These are phyloP conservation scores for Idris sp. DNA, from an alignment of 1,140 invertebrate species.

Conservation along the genomic window DNA sequence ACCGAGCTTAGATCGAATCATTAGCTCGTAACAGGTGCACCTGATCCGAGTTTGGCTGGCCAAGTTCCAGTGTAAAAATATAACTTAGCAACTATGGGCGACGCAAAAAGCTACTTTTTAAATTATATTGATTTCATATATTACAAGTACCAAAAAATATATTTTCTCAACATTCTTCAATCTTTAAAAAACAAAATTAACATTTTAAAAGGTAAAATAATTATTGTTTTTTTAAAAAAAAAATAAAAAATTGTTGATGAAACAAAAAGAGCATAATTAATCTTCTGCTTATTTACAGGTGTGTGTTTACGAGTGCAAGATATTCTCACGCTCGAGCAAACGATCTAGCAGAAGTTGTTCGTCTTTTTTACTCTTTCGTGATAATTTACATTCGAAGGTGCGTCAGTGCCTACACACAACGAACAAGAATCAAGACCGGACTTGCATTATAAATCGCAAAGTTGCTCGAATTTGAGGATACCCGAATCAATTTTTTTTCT, in stretches of 20 bases:
- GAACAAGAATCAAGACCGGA: conserved; percentile 24
- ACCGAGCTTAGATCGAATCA: conserved; percentile 53
- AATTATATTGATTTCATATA: too few species aligned
- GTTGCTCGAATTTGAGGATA: conserved; percentile 25
- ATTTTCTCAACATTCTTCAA: too few species aligned
- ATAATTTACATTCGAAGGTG: conserved; percentile 46
- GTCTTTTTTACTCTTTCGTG: conserved; percentile 25
- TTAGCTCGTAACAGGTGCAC: conserved; percentile 53
- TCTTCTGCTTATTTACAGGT: too few species aligned
- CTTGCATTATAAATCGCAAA: conserved; percentile 42
- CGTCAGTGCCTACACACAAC: conserved; percentile 33
- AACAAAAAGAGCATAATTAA: too few species aligned
- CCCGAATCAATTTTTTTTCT: conserved; percentile 12
- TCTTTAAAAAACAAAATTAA: too few species aligned
- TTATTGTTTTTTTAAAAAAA: too few species aligned
- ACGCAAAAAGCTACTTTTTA: too few species aligned
- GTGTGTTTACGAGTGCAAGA: conserved; percentile 37
- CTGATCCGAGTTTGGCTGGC: conserved; percentile 45
- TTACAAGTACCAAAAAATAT: too few species aligned
- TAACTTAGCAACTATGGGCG: conserved; percentile 15
- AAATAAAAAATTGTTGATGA: too few species aligned
- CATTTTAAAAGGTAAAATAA: too few species aligned
- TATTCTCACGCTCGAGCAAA: conserved; percentile 41
- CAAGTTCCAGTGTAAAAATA: conserved; percentile 43
- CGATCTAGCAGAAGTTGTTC: conserved; percentile 33